Evolutionary conservation across 2,113 vertebrate species (phyloP).

Genomic region (Numida meleagris): DNA sequence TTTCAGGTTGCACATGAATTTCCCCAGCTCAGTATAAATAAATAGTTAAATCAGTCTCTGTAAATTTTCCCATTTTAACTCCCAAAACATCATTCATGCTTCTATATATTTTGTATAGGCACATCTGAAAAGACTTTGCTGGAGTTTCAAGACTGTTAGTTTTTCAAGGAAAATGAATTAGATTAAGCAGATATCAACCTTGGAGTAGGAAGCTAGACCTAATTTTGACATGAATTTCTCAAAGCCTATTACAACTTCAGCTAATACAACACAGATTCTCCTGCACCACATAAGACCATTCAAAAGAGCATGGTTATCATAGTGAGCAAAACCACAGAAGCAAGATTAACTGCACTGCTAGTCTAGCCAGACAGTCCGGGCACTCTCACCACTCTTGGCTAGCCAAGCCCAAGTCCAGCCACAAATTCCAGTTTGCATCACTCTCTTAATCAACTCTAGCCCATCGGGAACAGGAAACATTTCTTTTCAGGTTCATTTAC

Average conservation of each 20-base stretch:
- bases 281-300: background rate
- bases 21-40: background rate
- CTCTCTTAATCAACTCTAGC: background rate
- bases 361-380: background rate
- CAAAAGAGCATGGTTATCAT: background rate
- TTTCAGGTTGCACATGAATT: background rate
- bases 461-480: background rate
- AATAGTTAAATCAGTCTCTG: background rate
- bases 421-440: background rate
- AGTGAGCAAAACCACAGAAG: background rate
- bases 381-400: background rate
- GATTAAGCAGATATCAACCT: background rate
- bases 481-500: slow-evolving; percentile 61
- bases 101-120: background rate
- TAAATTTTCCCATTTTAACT: background rate
- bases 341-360: background rate
- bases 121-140: background rate
- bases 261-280: background rate
- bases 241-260: background rate
- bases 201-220: background rate
- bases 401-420: background rate
- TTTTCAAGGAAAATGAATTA: slow-evolving; percentile 31
- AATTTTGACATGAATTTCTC: background rate
- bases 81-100: background rate
- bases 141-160: background rate